Evolutionary conservation across 2,888 invertebrate species (phyloP).

Genomic region (Lithophane socia): DNA sequence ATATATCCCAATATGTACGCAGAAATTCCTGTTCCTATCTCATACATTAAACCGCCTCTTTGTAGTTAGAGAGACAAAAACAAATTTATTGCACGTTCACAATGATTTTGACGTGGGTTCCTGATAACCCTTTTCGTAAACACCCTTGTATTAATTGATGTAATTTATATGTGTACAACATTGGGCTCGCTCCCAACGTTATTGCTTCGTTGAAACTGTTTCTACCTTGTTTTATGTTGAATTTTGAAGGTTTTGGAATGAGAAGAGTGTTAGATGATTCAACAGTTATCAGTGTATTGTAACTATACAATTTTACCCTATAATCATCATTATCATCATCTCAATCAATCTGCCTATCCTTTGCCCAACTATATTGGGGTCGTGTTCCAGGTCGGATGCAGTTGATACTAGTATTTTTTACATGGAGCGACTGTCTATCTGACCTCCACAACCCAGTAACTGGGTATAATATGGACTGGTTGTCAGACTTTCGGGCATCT

Average conservation of each 20-base stretch:
- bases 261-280: not conserved
- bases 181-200: constrained; percentile 39
- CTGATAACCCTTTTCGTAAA: constrained; percentile 66
- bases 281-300: not conserved
- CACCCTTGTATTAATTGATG: constrained; percentile 72
- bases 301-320: not conserved
- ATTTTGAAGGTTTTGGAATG: constrained; percentile 19
- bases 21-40: constrained; percentile 47
- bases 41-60: constrained; percentile 44
- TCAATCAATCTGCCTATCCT: too few relatives aligned
- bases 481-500: too few relatives aligned
- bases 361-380: too few relatives aligned
- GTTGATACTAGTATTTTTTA: too few relatives aligned
- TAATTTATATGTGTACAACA: constrained; percentile 70
- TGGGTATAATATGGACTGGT: too few relatives aligned
- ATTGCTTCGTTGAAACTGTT: constrained; percentile 55
- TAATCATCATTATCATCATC: not conserved
- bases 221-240: constrained; percentile 32
- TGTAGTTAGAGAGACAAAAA: constrained; percentile 68
- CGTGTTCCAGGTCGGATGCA: too few relatives aligned
- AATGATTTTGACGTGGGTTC: constrained; percentile 72
- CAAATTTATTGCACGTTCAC: constrained; percentile 69
- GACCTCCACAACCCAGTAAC: too few relatives aligned
- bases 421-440: too few relatives aligned
- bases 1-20: constrained; percentile 17